Percentiles rank a stretch among this genome's conserved stretches.
Evolutionary conservation across 2,888 invertebrate species (phyloP).

Genomic region (Morpho achilles): DNA sequence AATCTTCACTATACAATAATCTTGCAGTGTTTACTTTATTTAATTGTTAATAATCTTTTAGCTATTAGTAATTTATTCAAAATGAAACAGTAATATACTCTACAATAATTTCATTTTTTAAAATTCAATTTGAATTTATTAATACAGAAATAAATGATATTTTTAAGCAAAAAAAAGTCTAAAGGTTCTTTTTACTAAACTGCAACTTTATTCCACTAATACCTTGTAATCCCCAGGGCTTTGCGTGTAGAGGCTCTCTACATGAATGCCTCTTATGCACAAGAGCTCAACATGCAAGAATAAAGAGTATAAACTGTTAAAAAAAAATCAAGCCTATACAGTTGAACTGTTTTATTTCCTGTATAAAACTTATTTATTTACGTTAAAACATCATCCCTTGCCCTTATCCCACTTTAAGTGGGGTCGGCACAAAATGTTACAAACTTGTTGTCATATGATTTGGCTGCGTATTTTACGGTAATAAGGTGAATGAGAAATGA

Average conservation of each 20-base stretch:
- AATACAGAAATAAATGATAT: not conserved
- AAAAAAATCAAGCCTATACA: too few relatives aligned
- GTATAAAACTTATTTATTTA: too few relatives aligned
- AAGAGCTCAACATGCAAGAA: conserved; percentile 17
- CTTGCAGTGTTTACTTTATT: too few relatives aligned
- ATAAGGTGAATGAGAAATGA: too few relatives aligned
- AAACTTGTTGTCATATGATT: too few relatives aligned
- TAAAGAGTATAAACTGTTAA: conserved; percentile 8
- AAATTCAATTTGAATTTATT: not conserved
- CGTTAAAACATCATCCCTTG: too few relatives aligned
- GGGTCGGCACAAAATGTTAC: too few relatives aligned
- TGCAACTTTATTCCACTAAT: conserved; percentile 17
- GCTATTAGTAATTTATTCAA: not conserved
- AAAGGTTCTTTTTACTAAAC: not conserved
- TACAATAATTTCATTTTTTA: not conserved
- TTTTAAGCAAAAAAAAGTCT: not conserved
- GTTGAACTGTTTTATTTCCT: too few relatives aligned
- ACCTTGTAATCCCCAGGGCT: conserved; percentile 13
- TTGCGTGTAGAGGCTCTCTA: conserved; percentile 12
- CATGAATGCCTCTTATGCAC: conserved; percentile 14
- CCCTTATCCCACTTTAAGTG: too few relatives aligned
- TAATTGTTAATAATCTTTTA: too few relatives aligned
- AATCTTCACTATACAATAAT: too few relatives aligned
- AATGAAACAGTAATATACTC: not conserved
- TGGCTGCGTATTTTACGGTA: too few relatives aligned